phyloP scores from a whole-genome alignment of 1,140 invertebrate species.

The Yoshiicerus persimilis region DNA sequence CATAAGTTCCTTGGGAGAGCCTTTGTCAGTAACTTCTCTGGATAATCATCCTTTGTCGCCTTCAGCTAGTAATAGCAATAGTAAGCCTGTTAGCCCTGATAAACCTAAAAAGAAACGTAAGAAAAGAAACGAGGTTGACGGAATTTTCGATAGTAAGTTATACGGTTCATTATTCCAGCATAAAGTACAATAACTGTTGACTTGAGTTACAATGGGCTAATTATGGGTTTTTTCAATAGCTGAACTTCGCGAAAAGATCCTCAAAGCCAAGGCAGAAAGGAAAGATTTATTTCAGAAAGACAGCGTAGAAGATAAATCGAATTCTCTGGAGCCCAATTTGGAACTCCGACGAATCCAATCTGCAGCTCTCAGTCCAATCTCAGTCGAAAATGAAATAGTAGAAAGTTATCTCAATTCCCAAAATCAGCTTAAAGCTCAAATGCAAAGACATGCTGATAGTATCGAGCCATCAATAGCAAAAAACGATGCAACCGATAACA shows the following conservation, averaged over 20 bases:
- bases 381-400: constrained; percentile 25
- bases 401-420: constrained; percentile 32
- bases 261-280: constrained; percentile 17
- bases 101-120: constrained; percentile 6
- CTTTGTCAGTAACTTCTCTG: not conserved
- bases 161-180: not conserved
- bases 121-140: not conserved
- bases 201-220: not conserved
- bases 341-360: constrained; percentile 9
- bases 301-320: not conserved
- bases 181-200: not conserved
- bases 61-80: not conserved
- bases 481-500: not conserved
- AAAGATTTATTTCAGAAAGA: not conserved
- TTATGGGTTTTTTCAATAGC: not conserved
- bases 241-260: constrained; percentile 13
- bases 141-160: not conserved
- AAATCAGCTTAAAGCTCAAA: constrained; percentile 13
- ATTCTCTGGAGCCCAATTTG: not conserved
- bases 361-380: constrained; percentile 14
- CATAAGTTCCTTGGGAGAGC: not conserved
- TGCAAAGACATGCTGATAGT: not conserved
- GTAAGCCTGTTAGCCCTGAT: constrained; percentile 15
- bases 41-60: not conserved
- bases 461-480: not conserved